These are phyloP conservation scores for Rutpela maculata DNA, from an alignment of 2,888 invertebrate genomes.

Conservation along the genomic window DNA sequence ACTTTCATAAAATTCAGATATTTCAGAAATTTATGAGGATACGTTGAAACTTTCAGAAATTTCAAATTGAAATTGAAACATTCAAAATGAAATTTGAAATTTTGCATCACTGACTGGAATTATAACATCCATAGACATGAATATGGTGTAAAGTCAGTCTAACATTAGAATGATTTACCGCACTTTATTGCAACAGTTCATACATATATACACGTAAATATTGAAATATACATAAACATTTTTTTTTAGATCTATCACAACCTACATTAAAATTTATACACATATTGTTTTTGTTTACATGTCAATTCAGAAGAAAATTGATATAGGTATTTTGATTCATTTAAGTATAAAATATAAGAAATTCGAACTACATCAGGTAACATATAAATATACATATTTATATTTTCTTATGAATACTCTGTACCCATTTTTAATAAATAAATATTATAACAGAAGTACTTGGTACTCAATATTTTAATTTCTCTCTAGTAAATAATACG, in stretches of 20 bases:
- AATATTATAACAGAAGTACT: constrained; percentile 16
- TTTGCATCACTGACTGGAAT: too few species aligned
- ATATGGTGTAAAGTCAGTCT: too few species aligned
- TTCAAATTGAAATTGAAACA: too few species aligned
- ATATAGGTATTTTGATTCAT: constrained; percentile 14
- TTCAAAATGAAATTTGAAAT: too few species aligned
- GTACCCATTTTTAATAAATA: constrained; percentile 17
- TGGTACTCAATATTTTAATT: neutral
- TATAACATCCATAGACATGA: too few species aligned
- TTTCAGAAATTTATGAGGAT: too few species aligned
- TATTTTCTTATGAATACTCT: constrained; percentile 19
- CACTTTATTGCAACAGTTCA: constrained; percentile 61
- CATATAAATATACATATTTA: constrained; percentile 9
- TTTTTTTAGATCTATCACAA: constrained; percentile 64
- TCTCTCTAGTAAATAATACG: neutral
- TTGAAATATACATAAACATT: constrained; percentile 63
- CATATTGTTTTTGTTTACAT: constrained; percentile 15
- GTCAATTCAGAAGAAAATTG: constrained; percentile 22
- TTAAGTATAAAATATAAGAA: constrained; percentile 45
- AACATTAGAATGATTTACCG: constrained; percentile 14
- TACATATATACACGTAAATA: constrained; percentile 63
- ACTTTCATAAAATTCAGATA: too few species aligned
- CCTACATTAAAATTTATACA: constrained; percentile 52
- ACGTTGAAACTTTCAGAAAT: too few species aligned
- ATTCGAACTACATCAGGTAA: constrained; percentile 31